Base-by-base conservation (phyloP, 2,888 invertebrate genomes). In the Lasioglossum zephyrum region DNA sequence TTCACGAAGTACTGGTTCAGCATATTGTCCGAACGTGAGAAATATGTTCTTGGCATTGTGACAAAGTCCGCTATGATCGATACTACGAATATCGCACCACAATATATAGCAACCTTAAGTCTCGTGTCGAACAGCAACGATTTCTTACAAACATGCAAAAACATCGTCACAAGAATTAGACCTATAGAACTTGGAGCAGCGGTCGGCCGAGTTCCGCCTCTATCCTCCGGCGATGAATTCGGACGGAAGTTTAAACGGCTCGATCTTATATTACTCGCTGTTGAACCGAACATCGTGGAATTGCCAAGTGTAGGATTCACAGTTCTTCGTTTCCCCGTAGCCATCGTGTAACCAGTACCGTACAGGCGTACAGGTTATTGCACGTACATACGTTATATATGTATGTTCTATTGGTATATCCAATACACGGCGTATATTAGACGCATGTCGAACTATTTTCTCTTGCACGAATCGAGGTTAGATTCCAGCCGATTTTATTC, bases 1-100 rank as follows among this genome's bases (percentile, higher is more conserved):
- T 99, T 99, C 0, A 99, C 99, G 94, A 99, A 99, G 95, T 98
- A 98, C 91, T 97, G 96, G 95, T 99, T 99, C 78, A 99, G 97
- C 76, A 99, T 94, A 95, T 99, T 99, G 93, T 98, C 97, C 91
- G 99, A 99, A 93, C 98, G 96, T n/a, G 99, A 97, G 92, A 99
- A 97, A 93, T 98, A 99, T 4, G 97, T 96, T 93, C 97, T 98
- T 0, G 99, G 98, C 94, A 98, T 97, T 18, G 98, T 97, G 66
- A 97, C 92, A 88, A 98, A 97, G 95, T 99, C 99, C 18, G 97
- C 97, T 90, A 99, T 96, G 16, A 99, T 95, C 18, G 99, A 99
- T 60, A 98, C 96, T 79, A 98, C 94, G 94, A 99, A 98, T 86
- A 99, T 96, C 88, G 97, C 96, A 89, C 97, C 97, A 92, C 98